Evolutionary conservation across 2,113 vertebrate species (phyloP), one percentile per base, ranked within the genome.

Genomic region (Regulus satrapa): DNA sequence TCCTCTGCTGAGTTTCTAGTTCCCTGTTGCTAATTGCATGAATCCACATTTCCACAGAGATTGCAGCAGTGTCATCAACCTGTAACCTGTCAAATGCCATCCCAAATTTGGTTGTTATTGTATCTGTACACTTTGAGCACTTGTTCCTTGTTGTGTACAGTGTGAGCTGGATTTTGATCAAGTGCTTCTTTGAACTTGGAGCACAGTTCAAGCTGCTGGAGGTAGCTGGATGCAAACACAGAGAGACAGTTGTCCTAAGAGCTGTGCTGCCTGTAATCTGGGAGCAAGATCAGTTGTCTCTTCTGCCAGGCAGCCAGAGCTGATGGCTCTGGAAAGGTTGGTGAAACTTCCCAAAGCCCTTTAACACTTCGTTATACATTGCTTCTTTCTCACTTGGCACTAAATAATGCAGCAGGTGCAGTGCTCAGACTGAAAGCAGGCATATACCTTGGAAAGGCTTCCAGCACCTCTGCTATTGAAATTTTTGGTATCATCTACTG

Each of bases 131-230:
- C 89, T 87, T 74, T 72, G 74, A 56, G 82, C 1, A 1, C 81
- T 61, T 40, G 52, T 63, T 91, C 58, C 69, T 95, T 0, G 1
- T 87, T 81, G 83, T 46, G 72, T 88, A 1, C 68, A 28, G 5
- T 59, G 76, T 40, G 83, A 92, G 92, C 83, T 87, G 82, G 76
- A 28, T 94, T 91, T 95, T 94, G 92, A 95, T 97, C 89, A 89
- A 91, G 93, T 75, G 85, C 59, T 89, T 88, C 62, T 75, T 64
- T 56, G 75, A 73, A 34, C 95, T 94, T 88, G 14, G 78, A 89
- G 74, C 85, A 15, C 3, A 3, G 61, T 94, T 92, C 81, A 68
- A 73, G 81, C 91, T 94, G 81, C 85, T 92, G 93, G 66, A 93
- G 85, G 81, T 66, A 43, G 62, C 92, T 89, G 93, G 85, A 93